These are phyloP conservation scores for Folsomia manolachei DNA, from an alignment of 2,888 invertebrate species.

Conservation along the genomic window DNA sequence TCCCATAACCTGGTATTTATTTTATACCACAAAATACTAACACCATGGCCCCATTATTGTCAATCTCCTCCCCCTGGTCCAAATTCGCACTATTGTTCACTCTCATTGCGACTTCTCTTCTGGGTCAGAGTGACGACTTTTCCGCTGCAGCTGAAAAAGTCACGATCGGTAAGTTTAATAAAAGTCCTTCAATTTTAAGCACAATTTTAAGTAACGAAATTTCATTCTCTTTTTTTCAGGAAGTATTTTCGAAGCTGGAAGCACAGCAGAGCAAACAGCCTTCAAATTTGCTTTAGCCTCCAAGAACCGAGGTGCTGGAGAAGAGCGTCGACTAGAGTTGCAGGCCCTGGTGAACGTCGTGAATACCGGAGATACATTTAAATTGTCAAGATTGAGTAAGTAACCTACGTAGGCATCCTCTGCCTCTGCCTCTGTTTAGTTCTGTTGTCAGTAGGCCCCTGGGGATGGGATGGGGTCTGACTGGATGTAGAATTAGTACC, in stretches of 20 bases:
- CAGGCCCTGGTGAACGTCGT: slow-evolving; percentile 88
- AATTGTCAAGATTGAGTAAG: slow-evolving; percentile 86
- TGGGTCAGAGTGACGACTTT: slow-evolving; percentile 27
- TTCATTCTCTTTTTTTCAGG: slow-evolving; percentile 62
- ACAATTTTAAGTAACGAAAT: neutral
- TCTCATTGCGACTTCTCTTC: slow-evolving; percentile 11
- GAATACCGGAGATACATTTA: slow-evolving; percentile 89
- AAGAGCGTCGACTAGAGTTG: slow-evolving; percentile 73
- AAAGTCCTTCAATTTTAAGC: neutral
- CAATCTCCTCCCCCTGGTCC: neutral
- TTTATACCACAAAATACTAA: too few species aligned
- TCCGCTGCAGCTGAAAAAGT: slow-evolving; percentile 40
- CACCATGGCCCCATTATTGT: too few species aligned
- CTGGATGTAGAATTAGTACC: too few species aligned
- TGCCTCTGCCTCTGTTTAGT: too few species aligned
- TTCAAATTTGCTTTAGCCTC: slow-evolving; percentile 80
- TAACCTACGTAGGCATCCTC: too few species aligned
- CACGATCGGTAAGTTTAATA: slow-evolving; percentile 36
- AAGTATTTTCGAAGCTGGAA: slow-evolving; percentile 87
- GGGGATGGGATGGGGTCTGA: too few species aligned
- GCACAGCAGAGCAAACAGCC: slow-evolving; percentile 88
- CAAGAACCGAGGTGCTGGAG: slow-evolving; percentile 67
- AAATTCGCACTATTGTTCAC: neutral
- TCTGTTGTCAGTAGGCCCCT: too few species aligned
- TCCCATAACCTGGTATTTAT: too few species aligned